Evolutionary conservation across 2,888 invertebrate species (phyloP).

Genomic region (Prosopocoilus inquinatus): DNA sequence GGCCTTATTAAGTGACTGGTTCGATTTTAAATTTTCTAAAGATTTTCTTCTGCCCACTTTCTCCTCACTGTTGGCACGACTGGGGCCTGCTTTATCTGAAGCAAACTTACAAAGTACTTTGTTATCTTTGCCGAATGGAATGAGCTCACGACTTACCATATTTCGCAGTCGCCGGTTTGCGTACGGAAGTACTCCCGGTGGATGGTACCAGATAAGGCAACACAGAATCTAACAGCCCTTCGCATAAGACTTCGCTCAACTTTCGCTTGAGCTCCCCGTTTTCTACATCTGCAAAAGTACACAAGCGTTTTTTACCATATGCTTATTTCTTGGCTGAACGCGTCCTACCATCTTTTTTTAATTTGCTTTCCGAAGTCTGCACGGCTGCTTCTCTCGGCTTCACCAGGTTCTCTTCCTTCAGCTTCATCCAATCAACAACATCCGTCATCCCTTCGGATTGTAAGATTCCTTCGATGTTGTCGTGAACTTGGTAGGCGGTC

Average conservation of each 20-base stretch:
- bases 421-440: slow-evolving; percentile 53
- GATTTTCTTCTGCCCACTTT: slow-evolving; percentile 55
- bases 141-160: no score
- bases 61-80: slow-evolving; percentile 38
- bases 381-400: slow-evolving; percentile 35
- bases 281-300: slow-evolving; percentile 3
- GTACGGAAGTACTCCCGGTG: slow-evolving; percentile 46
- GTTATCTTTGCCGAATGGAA: no score
- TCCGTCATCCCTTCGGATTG: slow-evolving; percentile 50
- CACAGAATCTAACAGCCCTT: slow-evolving; percentile 80
- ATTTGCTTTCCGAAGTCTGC: slow-evolving; percentile 36
- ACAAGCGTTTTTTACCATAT: no score
- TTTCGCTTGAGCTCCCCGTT: slow-evolving; percentile 33
- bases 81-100: background rate
- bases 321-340: no score
- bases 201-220: slow-evolving; percentile 69
- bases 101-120: no score
- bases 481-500: slow-evolving; percentile 68
- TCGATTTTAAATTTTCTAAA: slow-evolving; percentile 20
- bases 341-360: slow-evolving; percentile 10
- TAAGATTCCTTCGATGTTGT: slow-evolving; percentile 51
- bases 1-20: no score
- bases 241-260: slow-evolving; percentile 65
- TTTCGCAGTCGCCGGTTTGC: slow-evolving; percentile 11
- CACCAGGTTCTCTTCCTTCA: slow-evolving; percentile 50